Evolutionary conservation across 2,113 vertebrate species (phyloP), one percentile per base, ranked within the genome.

Genomic region (Notothenia coriiceps): DNA sequence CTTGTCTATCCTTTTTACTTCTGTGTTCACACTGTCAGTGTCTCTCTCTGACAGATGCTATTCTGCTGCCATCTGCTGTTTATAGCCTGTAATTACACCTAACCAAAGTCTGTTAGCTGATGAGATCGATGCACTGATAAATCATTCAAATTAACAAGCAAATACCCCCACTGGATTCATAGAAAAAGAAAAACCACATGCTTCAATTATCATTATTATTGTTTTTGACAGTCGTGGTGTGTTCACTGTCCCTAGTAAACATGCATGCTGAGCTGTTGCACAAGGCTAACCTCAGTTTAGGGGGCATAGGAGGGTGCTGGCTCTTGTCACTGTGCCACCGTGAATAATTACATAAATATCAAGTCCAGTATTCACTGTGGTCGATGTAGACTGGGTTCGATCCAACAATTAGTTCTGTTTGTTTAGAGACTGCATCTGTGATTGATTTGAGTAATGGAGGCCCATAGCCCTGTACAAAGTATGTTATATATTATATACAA

Each of bases 61-160:
- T 12, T 18, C 47, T 88, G 87, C 77, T 62, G 57, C 87, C 82
- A 57, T 13, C 91, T 89, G 72, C 66, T 84, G 91, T 72, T 11
- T 0, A 29, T 0, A 35, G 5, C 4, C 8, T 22, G 35, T 10
- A 74, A 69, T 55, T 65, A 70, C 77, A 77, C 11, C 12, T 5
- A 7, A 60, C 17, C 4, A 0, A 11, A 6, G 29, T 29, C 29
- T 29, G 29, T 29, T 29, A 4, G 29, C 29, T 29, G 29, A 29
- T 29, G 29, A 29, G 29, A 22, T 22, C 22, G 22, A 29, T 29
- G 29, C 29, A 29, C 3, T 4, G 3, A 29, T 29, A 29, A 29
- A 29, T 29, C 29, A 29, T 29, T 29, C 29, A 29, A 29, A 29
- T 29, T 4, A 29, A 4, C 29, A 29, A 29, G 29, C 29, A 29